Conservation (phyloP, 2,888 invertebrate genomes). For the Drosophila mayaguana region DNA sequence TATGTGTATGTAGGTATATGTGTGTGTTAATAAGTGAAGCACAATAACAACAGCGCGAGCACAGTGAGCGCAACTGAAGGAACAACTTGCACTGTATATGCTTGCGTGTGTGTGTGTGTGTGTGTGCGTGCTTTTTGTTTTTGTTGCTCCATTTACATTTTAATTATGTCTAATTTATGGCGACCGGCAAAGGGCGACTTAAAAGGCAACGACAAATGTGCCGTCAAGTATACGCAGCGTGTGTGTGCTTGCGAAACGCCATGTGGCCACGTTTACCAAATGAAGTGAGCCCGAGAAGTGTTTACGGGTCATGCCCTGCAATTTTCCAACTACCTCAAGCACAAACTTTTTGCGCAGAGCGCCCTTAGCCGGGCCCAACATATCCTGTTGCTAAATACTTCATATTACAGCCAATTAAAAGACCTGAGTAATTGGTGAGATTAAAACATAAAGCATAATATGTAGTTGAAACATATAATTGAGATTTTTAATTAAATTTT, state of each 20-base stretch:
- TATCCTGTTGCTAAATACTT: slow-evolving; percentile 37
- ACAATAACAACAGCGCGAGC: slow-evolving; percentile 19
- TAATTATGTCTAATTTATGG: slow-evolving; percentile 71
- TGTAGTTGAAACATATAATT: neutral
- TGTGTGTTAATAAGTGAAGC: neutral
- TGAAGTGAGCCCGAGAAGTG: slow-evolving; percentile 13
- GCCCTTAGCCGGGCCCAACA: slow-evolving; percentile 17
- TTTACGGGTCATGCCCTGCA: slow-evolving; percentile 30
- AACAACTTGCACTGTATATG: slow-evolving; percentile 4
- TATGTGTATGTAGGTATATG: neutral
- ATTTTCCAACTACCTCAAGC: slow-evolving; percentile 36
- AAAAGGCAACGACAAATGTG: slow-evolving; percentile 41
- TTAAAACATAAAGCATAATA: neutral
- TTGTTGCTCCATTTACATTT: slow-evolving; percentile 63
- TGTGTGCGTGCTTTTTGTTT: no score
- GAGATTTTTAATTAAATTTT: neutral
- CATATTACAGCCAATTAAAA: slow-evolving; percentile 30
- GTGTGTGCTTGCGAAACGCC: slow-evolving; percentile 10
- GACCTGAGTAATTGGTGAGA: slow-evolving; percentile 15
- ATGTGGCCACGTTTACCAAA: slow-evolving; percentile 26
- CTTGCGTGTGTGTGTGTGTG: no score
- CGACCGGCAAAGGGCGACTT: slow-evolving; percentile 49
- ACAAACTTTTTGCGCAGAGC: slow-evolving; percentile 15
- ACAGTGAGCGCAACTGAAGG: slow-evolving; percentile 24
- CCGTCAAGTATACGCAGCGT: slow-evolving; percentile 57